Base-by-base conservation (phyloP, 2,113 vertebrate genomes). In the Pteropus alecto region DNA sequence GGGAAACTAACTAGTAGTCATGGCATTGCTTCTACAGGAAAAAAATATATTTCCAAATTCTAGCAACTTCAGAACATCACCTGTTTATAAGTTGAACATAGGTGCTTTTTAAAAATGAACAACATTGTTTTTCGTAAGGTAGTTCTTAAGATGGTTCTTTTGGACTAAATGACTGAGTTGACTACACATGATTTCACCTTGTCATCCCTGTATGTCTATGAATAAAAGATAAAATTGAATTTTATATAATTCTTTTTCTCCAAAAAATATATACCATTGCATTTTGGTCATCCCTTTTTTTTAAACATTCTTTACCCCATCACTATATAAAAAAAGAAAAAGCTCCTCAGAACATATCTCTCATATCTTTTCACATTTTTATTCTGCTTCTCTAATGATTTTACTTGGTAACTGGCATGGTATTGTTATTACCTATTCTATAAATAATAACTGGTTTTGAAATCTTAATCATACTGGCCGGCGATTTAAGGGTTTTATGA, bases 361-460 rank as follows among this genome's bases (percentile, higher is more conserved):
- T 88, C 33, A n/a, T 54, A 89, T 60, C 14, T 82, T 87, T 30
- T 56, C 43, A 73, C 18, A 12, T 19, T 94, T 95, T 93, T 91
- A 12, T 76, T 65, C 46, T 77, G 26, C 77, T 94, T n/a, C 54
- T 84, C 67, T 63, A 76, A 56, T 96, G 93, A 77, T 14, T 63
- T 96, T 90, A 48, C 54, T 22, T 93, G 93, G 88, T 97, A 96
- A 95, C 26, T 73, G 65, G 46, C 65, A 67, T 16, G 22, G 5
- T 83, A 70, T 51, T 82, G 38, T 51, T 86, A 30, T 93, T 97
- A 89, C 67, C n/a, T 58, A 60, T 82, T 87, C 43, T 15, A 81
- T 86, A 19, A 97, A 83, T 95, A 93, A 63, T 94, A 81, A 84
- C 76, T 93, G 14, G 58, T 90, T 96, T 76, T 92, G 61, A 90